Conservation (phyloP, 2,888 invertebrate species). For the Rhagonycha lutea region DNA sequence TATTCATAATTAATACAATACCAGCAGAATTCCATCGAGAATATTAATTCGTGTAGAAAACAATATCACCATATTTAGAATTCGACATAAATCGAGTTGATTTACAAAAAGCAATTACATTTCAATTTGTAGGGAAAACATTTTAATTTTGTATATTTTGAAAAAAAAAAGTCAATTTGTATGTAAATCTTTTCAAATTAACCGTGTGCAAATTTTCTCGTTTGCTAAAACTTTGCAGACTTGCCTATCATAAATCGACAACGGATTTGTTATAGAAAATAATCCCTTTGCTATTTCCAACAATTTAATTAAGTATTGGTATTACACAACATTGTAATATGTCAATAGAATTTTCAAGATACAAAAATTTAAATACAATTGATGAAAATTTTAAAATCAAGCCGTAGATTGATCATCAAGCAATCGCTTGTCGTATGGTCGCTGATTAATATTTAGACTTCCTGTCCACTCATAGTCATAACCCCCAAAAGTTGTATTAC, state of each 20-base stretch:
- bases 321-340: not conserved
- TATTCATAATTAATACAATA: not conserved
- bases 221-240: not conserved
- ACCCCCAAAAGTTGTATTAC: no score
- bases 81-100: not conserved
- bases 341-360: not conserved
- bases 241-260: not conserved
- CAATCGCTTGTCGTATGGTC: no score
- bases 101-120: not conserved
- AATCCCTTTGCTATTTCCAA: not conserved
- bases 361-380: no score
- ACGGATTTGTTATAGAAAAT: not conserved
- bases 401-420: no score
- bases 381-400: no score
- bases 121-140: not conserved
- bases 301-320: not conserved
- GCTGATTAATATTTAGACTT: no score
- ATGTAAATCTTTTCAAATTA: not conserved
- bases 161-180: not conserved
- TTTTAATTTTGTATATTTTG: not conserved
- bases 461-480: no score
- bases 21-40: not conserved
- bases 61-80: not conserved
- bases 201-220: not conserved
- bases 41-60: not conserved